Base-by-base conservation (phyloP, 2,888 invertebrate genomes). In the Drosophila pegasa region DNA sequence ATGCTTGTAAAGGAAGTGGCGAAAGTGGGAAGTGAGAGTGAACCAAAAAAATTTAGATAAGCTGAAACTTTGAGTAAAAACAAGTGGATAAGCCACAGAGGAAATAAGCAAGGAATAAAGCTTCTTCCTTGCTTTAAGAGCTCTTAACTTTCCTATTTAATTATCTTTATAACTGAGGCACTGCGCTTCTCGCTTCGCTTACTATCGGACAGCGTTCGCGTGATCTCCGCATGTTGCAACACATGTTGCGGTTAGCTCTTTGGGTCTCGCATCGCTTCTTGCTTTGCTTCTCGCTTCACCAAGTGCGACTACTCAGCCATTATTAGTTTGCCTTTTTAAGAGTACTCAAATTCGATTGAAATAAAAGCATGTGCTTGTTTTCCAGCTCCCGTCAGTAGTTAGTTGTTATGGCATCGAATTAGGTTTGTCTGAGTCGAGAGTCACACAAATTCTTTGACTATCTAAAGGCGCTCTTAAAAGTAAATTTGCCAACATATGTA, bases 401-500 rank as follows among this genome's bases (percentile, higher is more conserved):
- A n/a, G 35, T 35, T 50, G 16, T 25, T 35, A 25, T 50, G 22
- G 35, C 20, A 50, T 12, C 6, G 37, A 10, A 38, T 25, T 31
- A 16, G 22, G 14, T 31, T 56, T 10, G 12, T n/a, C n/a, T n/a
- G n/a, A n/a, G n/a, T 40, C 18, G 50, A 3, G n/a, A 50, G 20
- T 22, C 27, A 16, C 60, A 29, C 10, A 22, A 43, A 43, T 29
- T 60, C 33, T 25, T n/a, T 12, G 18, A 29, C 45, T 55, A 37
- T 18, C 18, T n/a, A 31, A 52, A 29, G 33, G 20, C 27, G 40
- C 40, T 67, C 55, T 54, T 18, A 25, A 47, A 52, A 35, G 45
- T 3, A 29, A 43, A 43, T 61, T 71, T 52, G 35, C 20, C 22
- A 52, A 38, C 72, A 65, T 65, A 61, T 71, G 73, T 50, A 50